Conservation (phyloP, 2,113 vertebrate genomes). For the Labrus mixtus region DNA sequence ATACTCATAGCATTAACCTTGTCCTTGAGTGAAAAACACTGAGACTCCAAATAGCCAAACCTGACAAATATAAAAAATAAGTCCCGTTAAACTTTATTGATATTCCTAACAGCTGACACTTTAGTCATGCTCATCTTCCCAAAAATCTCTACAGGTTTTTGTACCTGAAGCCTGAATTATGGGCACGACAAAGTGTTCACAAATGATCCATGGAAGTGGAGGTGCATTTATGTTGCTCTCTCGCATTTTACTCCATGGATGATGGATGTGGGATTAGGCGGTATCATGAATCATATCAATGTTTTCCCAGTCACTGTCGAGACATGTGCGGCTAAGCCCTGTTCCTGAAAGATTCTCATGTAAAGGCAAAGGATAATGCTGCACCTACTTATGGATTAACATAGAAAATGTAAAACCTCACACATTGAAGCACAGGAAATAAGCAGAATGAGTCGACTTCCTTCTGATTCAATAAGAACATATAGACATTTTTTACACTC, state of each 20-base stretch:
- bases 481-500: too few species aligned
- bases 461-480: background rate
- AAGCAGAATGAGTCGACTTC: background rate
- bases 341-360: constrained; percentile 25
- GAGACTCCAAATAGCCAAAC: constrained; percentile 19
- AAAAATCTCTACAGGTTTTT: constrained; percentile 28
- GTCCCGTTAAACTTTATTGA: constrained; percentile 8
- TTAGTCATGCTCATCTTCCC: constrained; percentile 21
- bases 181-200: constrained; percentile 57
- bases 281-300: constrained; percentile 70
- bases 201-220: constrained; percentile 66
- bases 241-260: constrained; percentile 50
- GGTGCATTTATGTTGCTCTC: constrained; percentile 54
- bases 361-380: constrained; percentile 10
- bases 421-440: background rate
- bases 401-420: constrained; percentile 7
- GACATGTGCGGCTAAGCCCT: constrained; percentile 28
- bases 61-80: constrained; percentile 7
- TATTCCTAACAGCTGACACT: constrained; percentile 37
- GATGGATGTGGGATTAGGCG: constrained; percentile 69
- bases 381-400: constrained; percentile 26
- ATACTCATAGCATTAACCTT: constrained; percentile 1
- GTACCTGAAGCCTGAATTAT: constrained; percentile 45
- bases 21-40: constrained; percentile 32
- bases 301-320: constrained; percentile 47